These are phyloP conservation scores for Drosophila borborema DNA, from an alignment of 2,888 invertebrate genomes.

Conservation along the genomic window DNA sequence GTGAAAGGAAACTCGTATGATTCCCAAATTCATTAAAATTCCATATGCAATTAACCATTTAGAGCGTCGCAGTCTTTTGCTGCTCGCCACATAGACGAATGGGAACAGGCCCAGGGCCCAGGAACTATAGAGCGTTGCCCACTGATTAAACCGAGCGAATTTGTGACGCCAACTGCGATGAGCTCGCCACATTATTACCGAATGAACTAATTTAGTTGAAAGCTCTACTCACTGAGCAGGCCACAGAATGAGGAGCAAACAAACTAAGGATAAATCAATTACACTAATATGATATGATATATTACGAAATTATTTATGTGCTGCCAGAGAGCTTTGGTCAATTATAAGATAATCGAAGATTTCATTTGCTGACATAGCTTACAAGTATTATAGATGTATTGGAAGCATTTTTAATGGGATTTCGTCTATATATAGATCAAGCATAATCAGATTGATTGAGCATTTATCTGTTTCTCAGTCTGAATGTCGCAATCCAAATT, in stretches of 20 bases:
- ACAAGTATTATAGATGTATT: too few species aligned
- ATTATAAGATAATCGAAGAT: background rate
- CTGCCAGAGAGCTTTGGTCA: too few species aligned
- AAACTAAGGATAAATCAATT: slow-evolving; percentile 22
- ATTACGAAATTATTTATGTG: background rate
- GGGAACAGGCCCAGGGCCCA: slow-evolving; percentile 61
- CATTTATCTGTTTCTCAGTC: too few species aligned
- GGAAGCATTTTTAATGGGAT: too few species aligned
- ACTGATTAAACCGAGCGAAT: slow-evolving; percentile 29
- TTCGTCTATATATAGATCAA: too few species aligned
- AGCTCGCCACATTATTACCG: slow-evolving; percentile 28
- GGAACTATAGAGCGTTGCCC: slow-evolving; percentile 37
- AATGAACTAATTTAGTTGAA: slow-evolving; percentile 12
- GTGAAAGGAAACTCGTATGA: background rate
- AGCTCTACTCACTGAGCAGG: too few species aligned
- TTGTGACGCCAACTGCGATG: slow-evolving; percentile 38
- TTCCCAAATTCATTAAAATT: background rate
- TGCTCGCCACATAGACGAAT: slow-evolving; percentile 28
- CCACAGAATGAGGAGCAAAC: background rate
- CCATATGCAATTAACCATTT: slow-evolving; percentile 47
- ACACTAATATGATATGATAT: slow-evolving; percentile 2
- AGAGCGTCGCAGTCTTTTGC: slow-evolving; percentile 21
- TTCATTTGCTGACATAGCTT: background rate
- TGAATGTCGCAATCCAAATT: too few species aligned
- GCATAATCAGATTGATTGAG: too few species aligned